phyloP scores from a whole-genome alignment of 2,113 vertebrate genomes.

The Macquaria ambigua region DNA sequence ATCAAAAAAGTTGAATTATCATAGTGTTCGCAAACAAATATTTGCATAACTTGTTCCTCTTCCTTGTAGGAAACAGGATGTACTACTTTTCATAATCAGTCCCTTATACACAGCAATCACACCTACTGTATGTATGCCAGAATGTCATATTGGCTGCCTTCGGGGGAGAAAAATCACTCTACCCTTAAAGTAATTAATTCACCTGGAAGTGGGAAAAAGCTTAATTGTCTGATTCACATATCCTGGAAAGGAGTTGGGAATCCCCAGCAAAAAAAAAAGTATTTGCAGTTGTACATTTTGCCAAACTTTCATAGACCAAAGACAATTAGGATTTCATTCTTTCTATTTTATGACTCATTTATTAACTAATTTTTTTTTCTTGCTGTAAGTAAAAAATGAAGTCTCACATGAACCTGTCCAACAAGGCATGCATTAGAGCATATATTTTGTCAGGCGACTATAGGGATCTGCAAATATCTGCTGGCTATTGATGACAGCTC shows the following conservation, averaged over 20 bases:
- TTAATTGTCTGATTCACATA: not conserved
- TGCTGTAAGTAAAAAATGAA: not conserved
- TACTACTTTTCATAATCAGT: not conserved
- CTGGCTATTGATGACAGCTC: not conserved
- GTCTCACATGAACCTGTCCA: not conserved
- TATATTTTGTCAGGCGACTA: not conserved
- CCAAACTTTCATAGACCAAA: not conserved
- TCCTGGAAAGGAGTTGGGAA: not conserved
- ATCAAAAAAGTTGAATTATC: not conserved
- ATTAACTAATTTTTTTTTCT: not conserved
- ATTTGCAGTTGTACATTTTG: not conserved
- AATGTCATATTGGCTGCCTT: not conserved
- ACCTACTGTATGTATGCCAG: not conserved
- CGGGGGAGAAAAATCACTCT: not conserved
- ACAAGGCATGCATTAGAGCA: not conserved
- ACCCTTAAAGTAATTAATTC: not conserved
- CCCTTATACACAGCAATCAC: not conserved
- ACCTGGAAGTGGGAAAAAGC: not conserved
- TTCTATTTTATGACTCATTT: not conserved
- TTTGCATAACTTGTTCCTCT: conserved; percentile 53
- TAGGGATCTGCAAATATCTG: not conserved
- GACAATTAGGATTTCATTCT: not conserved
- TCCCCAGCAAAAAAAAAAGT: not conserved
- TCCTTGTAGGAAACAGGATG: conserved; percentile 28
- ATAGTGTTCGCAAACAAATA: conserved; percentile 15